Evolutionary conservation across 2,888 invertebrate species (phyloP), one percentile per base, ranked within the genome.

Genomic region (Plebejus melissa): DNA sequence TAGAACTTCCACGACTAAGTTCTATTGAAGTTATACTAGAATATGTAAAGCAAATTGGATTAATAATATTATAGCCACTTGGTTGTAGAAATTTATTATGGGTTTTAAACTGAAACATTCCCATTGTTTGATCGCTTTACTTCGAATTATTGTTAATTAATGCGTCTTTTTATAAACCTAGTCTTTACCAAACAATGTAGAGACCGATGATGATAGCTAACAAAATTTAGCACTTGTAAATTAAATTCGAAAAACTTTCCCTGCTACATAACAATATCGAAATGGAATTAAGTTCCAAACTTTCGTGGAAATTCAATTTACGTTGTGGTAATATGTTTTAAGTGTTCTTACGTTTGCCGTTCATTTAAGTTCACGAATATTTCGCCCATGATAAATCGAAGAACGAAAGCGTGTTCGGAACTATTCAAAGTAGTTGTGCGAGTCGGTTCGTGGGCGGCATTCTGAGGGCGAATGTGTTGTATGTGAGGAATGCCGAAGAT

Each of bases 391-490:
- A 78, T 77, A 79, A 77, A 77, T 77, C 77, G 77, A 76, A 76
- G 79, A 83, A 83, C 84, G 85, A 82, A 83, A 85, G 84, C 83
- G 79, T 82, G 82, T 81, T 82, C 80, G 78, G 80, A 87, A 87
- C 87, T 90, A 90, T 89, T 88, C 84, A 88, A 88, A 88, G 85
- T 88, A 89, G 89, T 89, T 87, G 85, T 87, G 88, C 87, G 86
- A 85, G 83, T 87, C 84, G 86, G 87, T 88, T 83, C 85, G 87
- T 85, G 85, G 87, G 84, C 82, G 89, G 88, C 90, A 92, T 91
- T 90, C 90, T 90, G 88, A 86, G 88, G 89, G 87, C 85, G 85
- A 84, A 85, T 86, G 88, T 87, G 89, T 89, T 86, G 89, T 87
- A 91, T 91, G 88, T 83, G 82, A 76, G 90, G 90, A 90, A 92